Evolutionary conservation across 2,113 vertebrate species (phyloP), one percentile per base, ranked within the genome.

Genomic region (Catharus minimus): DNA sequence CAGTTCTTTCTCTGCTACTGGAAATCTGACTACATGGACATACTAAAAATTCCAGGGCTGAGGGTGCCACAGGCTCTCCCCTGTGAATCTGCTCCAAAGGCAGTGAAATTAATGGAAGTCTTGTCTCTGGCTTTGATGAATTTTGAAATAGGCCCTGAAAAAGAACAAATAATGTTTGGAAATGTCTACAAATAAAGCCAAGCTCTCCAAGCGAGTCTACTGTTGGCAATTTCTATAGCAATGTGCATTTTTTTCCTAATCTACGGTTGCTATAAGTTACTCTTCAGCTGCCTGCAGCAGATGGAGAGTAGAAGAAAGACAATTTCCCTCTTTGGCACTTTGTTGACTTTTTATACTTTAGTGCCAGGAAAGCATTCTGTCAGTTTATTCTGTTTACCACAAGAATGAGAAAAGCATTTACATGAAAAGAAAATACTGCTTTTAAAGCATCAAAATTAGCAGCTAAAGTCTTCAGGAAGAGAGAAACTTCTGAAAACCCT

Each of bases 231-330:
- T 93, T 82, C 92, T 92, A 79, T 32, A 58, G 92, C 80, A 86
- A 52, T 65, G 55, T 88, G 77, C 78, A 50, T 86, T 94, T 93
- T 95, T 86, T 91, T 32, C 86, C 78, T 50, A 49, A 90, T 78
- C 81, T 82, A 44, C 6, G 30, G 83, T 95, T 95, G 89, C 90
- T 90, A 68, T 76, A 89, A 93, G 86, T 89, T 93, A 95, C 93
- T 68, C 88, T 75, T 94, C 86, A 92, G 69, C 71, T 79, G 86
- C n/a, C 69, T 93, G 46, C 30, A 87, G 60, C 83, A 95, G 88
- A 93, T 90, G 89, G 86, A 67, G 66, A 92, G n/a, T 38, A 23
- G 64, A 90, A 92, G 88, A 92, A 81, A 94, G 91, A 71, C 39
- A 69, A 41, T 71, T 85, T 91, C 44, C 36, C 78, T 89, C 41